phyloP scores from a whole-genome alignment of 2,888 invertebrate genomes.

The Brachycybe producta region DNA sequence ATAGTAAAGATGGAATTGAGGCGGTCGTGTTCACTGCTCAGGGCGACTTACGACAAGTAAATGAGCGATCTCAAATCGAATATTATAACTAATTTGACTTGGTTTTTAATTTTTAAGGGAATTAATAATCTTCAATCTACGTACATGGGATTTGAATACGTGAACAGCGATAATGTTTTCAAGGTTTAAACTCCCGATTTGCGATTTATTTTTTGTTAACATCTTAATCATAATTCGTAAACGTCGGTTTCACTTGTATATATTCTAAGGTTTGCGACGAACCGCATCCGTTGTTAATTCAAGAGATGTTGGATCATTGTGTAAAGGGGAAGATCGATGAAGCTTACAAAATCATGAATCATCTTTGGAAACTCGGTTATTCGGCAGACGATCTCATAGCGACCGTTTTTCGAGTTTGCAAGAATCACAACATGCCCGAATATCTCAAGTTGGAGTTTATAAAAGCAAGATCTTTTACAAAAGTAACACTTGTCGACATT shows the following conservation, averaged over 20 bases:
- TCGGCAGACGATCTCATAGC: conserved; percentile 92
- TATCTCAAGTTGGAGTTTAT: conserved; percentile 69
- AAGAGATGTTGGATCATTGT: conserved; percentile 80
- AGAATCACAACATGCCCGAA: conserved; percentile 69
- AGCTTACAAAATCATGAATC: conserved; percentile 73
- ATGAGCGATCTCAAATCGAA: neutral
- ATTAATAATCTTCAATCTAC: conserved; percentile 95
- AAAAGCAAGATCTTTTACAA: conserved; percentile 48
- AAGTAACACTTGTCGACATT: too few relatives aligned
- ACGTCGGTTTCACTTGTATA: neutral
- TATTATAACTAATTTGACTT: neutral
- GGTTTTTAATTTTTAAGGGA: conserved; percentile 39
- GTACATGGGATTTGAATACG: conserved; percentile 76
- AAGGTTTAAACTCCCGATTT: conserved; percentile 44
- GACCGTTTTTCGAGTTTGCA: conserved; percentile 87
- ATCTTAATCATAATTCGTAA: too few relatives aligned
- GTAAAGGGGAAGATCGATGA: conserved; percentile 64
- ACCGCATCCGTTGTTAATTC: conserved; percentile 87
- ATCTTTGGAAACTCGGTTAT: conserved; percentile 87
- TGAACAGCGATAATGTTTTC: conserved; percentile 89
- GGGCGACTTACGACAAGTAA: conserved; percentile 85
- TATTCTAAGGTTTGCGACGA: conserved; percentile 76
- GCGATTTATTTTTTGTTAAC: neutral
- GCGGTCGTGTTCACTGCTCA: conserved; percentile 97
- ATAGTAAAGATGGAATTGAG: conserved; percentile 83